Evolutionary conservation across 2,113 vertebrate species (phyloP), one percentile per base, ranked within the genome.

Genomic region (Macrotis lagotis): DNA sequence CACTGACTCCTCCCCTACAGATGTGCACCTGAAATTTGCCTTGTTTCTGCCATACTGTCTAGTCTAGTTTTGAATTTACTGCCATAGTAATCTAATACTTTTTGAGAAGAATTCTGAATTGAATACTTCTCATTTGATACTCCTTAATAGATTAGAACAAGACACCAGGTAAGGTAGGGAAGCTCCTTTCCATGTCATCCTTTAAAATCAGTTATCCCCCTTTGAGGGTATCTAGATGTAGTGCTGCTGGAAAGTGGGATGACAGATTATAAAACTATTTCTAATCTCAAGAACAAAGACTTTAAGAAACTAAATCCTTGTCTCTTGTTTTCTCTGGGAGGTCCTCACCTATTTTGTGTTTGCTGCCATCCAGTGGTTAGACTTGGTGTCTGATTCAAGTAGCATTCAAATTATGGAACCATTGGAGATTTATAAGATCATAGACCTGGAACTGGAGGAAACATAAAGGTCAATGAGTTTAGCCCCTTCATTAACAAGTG

Each of bases 351-450:
- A 48, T n/a, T 51, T 95, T 97, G 95, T 47, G 0, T 96, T 94
- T 96, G 92, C 74, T 94, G 96, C 94, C 97, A 96, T 94, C 97
- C 97, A 88, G 95, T 97, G 97, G 92, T 94, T 37, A 0, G 0
- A 92, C 47, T 48, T 51, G 50, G 88, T 96, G 37, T 48, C 95
- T 48, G 88, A 31, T 50, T 31, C 91, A 89, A 93, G 51, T 44
- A 48, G 12, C 55, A 0, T 0, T n/a, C 91, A 50, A 93, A 90
- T 7, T 37, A 83, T 83, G 66, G 66, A 83, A 83, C n/a, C 66
- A 44, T 0, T 83, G 66, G n/a, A 44, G 59, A 66, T 37, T 66
- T 66, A 5, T 44, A 44, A 83, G n/a, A 44, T 66, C 66, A 44
- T n/a, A 44, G 66, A 83, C 19, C 44, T 83, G 66, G n/a, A 83